These are phyloP conservation scores for Synanthedon formicaeformis DNA, from an alignment of 2,888 invertebrate genomes.

Conservation along the genomic window DNA sequence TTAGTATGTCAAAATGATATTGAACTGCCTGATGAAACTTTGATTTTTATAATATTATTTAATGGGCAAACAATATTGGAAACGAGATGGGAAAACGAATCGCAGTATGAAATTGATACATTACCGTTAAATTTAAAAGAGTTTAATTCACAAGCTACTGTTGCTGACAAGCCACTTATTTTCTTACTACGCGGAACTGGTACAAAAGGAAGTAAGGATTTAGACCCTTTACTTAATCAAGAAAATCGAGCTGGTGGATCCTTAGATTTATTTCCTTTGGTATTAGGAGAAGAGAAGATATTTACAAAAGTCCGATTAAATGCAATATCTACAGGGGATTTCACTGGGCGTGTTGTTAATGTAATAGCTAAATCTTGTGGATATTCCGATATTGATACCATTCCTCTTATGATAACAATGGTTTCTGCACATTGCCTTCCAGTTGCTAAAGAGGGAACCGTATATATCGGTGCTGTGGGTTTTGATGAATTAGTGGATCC, in stretches of 20 bases:
- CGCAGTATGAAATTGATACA: conserved; percentile 13
- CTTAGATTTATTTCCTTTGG: conserved; percentile 46
- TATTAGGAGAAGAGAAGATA: conserved; percentile 42
- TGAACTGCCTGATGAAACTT: conserved; percentile 27
- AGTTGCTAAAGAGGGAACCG: conserved; percentile 38
- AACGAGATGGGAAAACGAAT: conserved; percentile 29
- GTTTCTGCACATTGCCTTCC: conserved; percentile 54
- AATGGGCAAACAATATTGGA: conserved; percentile 32
- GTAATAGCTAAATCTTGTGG: conserved; percentile 24
- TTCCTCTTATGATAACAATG: conserved; percentile 42
- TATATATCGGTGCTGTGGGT: conserved; percentile 40
- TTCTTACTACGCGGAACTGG: conserved; percentile 32
- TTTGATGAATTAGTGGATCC: conserved; percentile 29
- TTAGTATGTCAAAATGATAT: conserved; percentile 26
- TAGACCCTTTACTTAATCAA: conserved; percentile 34
- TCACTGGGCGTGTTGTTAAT: conserved; percentile 24
- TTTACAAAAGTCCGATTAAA: conserved; percentile 25
- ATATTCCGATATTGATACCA: conserved; percentile 14
- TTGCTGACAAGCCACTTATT: conserved; percentile 40
- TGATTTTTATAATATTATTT: conserved; percentile 26
- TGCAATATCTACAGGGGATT: conserved; percentile 26
- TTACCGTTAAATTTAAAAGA: conserved; percentile 37
- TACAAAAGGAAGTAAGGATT: conserved; percentile 35
- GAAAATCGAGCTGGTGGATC: conserved; percentile 51
- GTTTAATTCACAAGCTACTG: conserved; percentile 15